Evolutionary conservation across 2,113 vertebrate genomes (phyloP), one percentile per base, ranked within the genome.

Genomic region (Mormoops blainvillei): DNA sequence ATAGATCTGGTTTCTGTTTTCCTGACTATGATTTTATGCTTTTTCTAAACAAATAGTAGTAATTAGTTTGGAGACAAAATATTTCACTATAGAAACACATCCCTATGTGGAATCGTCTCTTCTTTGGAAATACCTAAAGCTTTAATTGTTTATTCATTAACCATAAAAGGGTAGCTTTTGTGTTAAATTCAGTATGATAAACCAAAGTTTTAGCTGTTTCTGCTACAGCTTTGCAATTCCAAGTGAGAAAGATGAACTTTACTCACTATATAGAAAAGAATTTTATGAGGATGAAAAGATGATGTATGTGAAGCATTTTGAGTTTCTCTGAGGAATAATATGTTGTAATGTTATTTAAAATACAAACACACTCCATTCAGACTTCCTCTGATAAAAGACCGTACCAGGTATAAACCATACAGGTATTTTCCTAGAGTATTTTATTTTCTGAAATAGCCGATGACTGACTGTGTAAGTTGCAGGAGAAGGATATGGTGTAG

Each of bases 261-360:
- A 31, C 45, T 76, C n/a, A 50, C 31, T 83, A 1, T 38, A 18
- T 31, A 73, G 73, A 86, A 70, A 85, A 85, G n/a, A 18, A 28
- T 68, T n/a, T 54, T 36, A 65, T 77, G 7, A 85, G 3, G 12
- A 63, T 85, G 36, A 77, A 73, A 50, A 92, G 48, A 41, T 86
- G 54, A 70, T 61, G 3, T n/a, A n/a, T 91, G 52, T 56, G 41
- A 89, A 56, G 15, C 41, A 41, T 73, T 95, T 80, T 86, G 74
- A 88, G 73, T 83, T 91, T 94, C 71, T 96, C 48, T 91, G 54
- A 92, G 78, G 56, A 84, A 58, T 89, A 93, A 54, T 67, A 83
- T 33, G 28, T 70, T 89, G 15, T 33, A 77, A 78, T 52, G 48
- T 58, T 74, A 20, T 84, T 74, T 85, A 83, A 82, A 95, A 81